Base-by-base conservation (phyloP, 2,888 invertebrate species). In the Drosophila lacicola region DNA sequence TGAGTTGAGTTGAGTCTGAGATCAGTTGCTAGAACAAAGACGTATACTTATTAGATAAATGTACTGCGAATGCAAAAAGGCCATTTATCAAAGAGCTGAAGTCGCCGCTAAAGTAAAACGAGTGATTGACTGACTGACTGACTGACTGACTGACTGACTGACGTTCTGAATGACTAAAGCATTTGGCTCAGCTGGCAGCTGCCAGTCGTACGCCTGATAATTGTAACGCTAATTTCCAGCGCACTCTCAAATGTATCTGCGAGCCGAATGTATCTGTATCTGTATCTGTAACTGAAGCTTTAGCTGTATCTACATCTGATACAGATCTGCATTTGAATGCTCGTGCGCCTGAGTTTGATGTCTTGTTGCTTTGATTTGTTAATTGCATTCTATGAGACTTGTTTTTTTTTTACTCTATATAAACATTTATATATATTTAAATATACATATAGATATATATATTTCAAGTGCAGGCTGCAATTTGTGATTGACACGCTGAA, bases 161-260 rank as follows among this genome's bases (percentile, higher is more conserved):
- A 65, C 60, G 63, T 53, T 61, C 45, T 64, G 69, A 68, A 49
- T 67, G 76, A 74, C 34, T 55, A 11, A 51, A 63, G 57, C 65
- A 74, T 72, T 68, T 78, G 51, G 57, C 55, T 58, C 61, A 37
- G 60, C 39, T 72, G 80, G 69, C 85, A 82, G 80, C 78, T 80
- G 83, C 51, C 78, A 66, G 50, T 34, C 47, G 67, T 51, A 65
- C 71, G 68, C 64, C 58, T 80, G 72, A 73, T 75, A 84, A 83
- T 82, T 84, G 87, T 84, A 83, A 81, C 82, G 80, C 78, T 84
- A 84, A 84, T 84, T 84, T 82, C 45, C 62, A 70, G 51, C 39
- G 42, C 33, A 60, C 58, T 57, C n/a, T 25, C 41, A 58, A 42
- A 53, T 33, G 42, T 54, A 54, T 54, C 54, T 50, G 10, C n/a